Base-by-base conservation (phyloP, 2,113 vertebrate genomes). In the Bubalus kerabau region DNA sequence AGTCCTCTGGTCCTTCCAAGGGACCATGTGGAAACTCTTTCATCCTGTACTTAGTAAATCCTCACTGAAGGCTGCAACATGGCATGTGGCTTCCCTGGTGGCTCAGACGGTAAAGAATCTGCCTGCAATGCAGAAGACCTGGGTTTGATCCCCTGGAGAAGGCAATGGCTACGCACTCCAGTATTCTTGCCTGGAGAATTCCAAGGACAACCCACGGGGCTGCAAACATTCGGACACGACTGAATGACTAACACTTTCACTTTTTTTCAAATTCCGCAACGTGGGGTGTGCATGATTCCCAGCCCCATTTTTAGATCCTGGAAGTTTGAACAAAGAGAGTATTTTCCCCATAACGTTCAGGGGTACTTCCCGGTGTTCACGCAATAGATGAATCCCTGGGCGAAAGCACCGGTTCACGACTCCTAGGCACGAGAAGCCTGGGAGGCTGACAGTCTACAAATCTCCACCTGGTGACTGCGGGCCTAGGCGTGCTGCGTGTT, bases 401-500 rank as follows among this genome's bases (percentile, higher is more conserved):
- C 9, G 64, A 87, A 52, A 16, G 3, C 6, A 36, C 36, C 16
- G 9, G 6, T 26, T 67, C 19, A 48, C 7, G 87, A 5, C 7
- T 40, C 26, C 6, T 2, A 7, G 57, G 71, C 26, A 52, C 2
- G 1, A 28, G 15, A 28, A 13, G 24, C 5, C 11, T 1, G 9
- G 2, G 23, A 32, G 52, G 19, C 32, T 40, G 13, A 12, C 4
- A 0, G 6, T 8, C 13, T 3, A 6, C 50, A 26, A 3, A 6
- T 12, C 50, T 48, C 56, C 0, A 0, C 21, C 17, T 9, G 2
- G 16, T 7, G 64, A 26, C 43, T 1, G 3, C 23, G 13, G 60
- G 17, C 2, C 4, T 36, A 11, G 2, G 0, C 6, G n/a, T 1
- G 0, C 28, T 0, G 4, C 0, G 19, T 1, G 8, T 28, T n/a